Conservation (phyloP, 2,113 vertebrate species). For the Gambusia affinis region DNA sequence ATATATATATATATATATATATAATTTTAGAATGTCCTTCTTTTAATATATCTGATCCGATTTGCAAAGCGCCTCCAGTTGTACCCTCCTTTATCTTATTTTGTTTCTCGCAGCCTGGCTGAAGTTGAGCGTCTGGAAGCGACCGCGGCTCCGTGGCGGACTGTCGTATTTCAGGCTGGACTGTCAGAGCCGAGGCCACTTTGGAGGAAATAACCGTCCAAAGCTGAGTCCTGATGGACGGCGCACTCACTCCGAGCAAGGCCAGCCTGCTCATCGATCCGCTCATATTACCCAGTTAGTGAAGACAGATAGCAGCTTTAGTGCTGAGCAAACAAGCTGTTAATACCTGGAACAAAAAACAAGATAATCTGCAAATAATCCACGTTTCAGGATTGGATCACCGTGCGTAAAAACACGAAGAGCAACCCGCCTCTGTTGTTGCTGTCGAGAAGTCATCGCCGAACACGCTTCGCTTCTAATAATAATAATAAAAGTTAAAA, state of each 20-base stretch:
- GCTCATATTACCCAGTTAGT: background rate
- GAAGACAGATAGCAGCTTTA: slow-evolving; percentile 8
- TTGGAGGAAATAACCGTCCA: slow-evolving; percentile 27
- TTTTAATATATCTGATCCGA: background rate
- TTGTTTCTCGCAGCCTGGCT: background rate
- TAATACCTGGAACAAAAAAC: background rate
- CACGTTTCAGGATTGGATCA: background rate
- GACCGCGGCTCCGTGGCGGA: slow-evolving; percentile 13
- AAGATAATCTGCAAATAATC: background rate
- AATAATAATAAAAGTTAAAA: background rate
- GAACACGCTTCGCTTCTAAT: background rate
- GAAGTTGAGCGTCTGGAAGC: background rate
- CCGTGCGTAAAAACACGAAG: slow-evolving; percentile 52
- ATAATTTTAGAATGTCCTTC: background rate
- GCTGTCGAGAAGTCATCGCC: slow-evolving; percentile 26
- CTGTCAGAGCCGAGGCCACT: slow-evolving; percentile 35
- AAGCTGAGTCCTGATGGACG: slow-evolving; percentile 25
- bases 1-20: background rate
- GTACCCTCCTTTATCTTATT: background rate
- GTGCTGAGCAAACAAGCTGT: background rate
- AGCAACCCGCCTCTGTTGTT: slow-evolving; percentile 13
- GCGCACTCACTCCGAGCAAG: slow-evolving; percentile 18
- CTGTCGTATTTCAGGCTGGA: slow-evolving; percentile 15
- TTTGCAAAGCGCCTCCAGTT: background rate
- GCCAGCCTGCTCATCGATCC: slow-evolving; percentile 36